Conservation (phyloP, 2,113 vertebrate genomes). For the Pterocles gutturalis region DNA sequence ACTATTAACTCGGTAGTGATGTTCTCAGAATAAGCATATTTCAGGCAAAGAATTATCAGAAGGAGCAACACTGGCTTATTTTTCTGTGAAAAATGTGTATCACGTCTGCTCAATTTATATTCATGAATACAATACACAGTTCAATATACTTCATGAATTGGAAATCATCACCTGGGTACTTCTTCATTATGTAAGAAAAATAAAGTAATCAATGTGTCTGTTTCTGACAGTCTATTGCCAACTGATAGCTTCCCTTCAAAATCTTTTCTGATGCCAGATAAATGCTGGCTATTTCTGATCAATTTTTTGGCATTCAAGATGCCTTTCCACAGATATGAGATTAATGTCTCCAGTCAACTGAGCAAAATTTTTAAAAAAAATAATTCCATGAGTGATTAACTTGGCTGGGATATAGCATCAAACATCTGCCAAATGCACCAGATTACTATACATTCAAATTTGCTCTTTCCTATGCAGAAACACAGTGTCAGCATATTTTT, state of each 20-base stretch:
- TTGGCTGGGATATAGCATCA: background rate
- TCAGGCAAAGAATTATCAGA: constrained; percentile 47
- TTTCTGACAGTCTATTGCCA: background rate
- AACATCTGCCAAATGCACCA: background rate
- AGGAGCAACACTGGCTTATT: background rate
- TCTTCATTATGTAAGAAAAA: constrained; percentile 54
- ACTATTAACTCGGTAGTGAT: background rate
- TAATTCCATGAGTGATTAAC: background rate
- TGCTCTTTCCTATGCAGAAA: background rate
- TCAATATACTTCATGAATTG: constrained; percentile 19
- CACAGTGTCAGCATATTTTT: constrained; percentile 32
- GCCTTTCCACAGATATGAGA: background rate
- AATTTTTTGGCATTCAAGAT: background rate
- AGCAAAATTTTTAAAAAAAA: background rate
- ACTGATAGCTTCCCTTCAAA: background rate
- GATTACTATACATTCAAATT: constrained; percentile 41
- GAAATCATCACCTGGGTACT: constrained; percentile 48
- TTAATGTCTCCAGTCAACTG: background rate
- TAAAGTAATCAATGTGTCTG: background rate
- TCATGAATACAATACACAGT: constrained; percentile 37
- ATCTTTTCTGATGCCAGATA: background rate
- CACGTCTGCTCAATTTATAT: constrained; percentile 53
- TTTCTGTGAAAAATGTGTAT: constrained; percentile 25
- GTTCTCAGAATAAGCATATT: constrained; percentile 2
- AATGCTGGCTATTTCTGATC: background rate